A percentile compares a stretch with the other conserved stretches of the same genome.
These are phyloP conservation scores for Aplodontia rufa DNA, from an alignment of 2,113 vertebrate genomes.

Conservation along the genomic window DNA sequence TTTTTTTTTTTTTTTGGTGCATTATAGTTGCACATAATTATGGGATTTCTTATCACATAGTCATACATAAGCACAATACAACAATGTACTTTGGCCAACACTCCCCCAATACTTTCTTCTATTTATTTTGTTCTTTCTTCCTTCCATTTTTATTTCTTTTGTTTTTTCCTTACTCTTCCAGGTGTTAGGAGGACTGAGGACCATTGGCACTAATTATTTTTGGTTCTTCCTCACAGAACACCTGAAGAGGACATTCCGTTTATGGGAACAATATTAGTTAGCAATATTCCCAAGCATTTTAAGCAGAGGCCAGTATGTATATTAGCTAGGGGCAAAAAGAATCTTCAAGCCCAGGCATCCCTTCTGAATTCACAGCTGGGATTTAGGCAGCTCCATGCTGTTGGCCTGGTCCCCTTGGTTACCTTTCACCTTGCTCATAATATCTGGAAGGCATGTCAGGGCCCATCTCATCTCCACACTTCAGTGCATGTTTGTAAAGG, in stretches of 20 bases:
- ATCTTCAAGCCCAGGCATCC: conserved; percentile 14
- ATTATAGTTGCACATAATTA: too few species aligned
- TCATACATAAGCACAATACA: too few species aligned
- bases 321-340: conserved; percentile 33
- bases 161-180: neutral
- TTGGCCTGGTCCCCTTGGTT: conserved; percentile 40
- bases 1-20: neutral
- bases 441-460: conserved; percentile 50
- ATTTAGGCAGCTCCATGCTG: conserved; percentile 6
- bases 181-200: neutral
- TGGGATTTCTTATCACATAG: too few species aligned
- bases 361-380: conserved; percentile 52
- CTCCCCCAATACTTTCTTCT: neutral
- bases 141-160: neutral
- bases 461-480: conserved; percentile 32
- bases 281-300: conserved; percentile 53
- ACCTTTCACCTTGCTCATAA: conserved; percentile 54
- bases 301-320: conserved; percentile 55
- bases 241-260: conserved; percentile 40
- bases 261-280: conserved; percentile 52
- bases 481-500: conserved; percentile 55
- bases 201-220: conserved; percentile 53
- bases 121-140: neutral
- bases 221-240: conserved; percentile 43
- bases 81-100: too few species aligned